These are phyloP conservation scores for Pseudochromis fuscus DNA, from an alignment of 2,797 vertebrate genomes.

Conservation along the genomic window DNA sequence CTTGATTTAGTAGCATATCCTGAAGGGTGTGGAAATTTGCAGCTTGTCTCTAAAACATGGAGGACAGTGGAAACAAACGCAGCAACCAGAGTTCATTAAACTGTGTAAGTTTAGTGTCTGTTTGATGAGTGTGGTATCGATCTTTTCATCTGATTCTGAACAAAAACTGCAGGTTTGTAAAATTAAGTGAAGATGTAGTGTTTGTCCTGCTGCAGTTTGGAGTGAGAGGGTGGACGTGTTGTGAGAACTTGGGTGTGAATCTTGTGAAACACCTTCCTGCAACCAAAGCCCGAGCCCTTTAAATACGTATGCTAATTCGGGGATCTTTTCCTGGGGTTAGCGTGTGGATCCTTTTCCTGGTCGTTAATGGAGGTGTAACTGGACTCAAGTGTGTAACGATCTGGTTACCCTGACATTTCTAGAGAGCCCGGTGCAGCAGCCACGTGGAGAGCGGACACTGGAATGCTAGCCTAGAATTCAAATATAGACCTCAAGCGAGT, in stretches of 20 bases:
- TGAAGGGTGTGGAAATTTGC: background rate
- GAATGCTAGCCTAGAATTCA: conserved; percentile 75
- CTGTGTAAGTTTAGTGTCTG: no score
- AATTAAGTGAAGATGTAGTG: no score
- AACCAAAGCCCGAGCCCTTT: conserved; percentile 67
- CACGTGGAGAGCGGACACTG: conserved; percentile 63
- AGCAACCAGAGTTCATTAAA: no score
- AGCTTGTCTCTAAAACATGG: background rate
- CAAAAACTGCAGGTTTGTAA: no score
- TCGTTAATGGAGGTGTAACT: conserved; percentile 81
- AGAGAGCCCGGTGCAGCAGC: conserved; percentile 64
- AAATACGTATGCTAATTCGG: conserved; percentile 78
- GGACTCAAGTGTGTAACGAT: conserved; percentile 74
- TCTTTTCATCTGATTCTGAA: background rate
- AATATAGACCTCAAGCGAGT: conserved; percentile 79
- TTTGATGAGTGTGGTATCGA: background rate
- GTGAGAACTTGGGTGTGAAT: conserved; percentile 46
- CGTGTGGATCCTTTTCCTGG: conserved; percentile 73
- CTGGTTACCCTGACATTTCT: conserved; percentile 83
- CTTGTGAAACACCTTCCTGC: conserved; percentile 68
- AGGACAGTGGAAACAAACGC: no score
- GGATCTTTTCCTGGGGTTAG: conserved; percentile 72
- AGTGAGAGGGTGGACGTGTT: background rate
- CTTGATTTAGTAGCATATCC: background rate
- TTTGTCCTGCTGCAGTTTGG: background rate